Conservation (phyloP, 2,113 vertebrate species). For the Rhizomys pruinosus region DNA sequence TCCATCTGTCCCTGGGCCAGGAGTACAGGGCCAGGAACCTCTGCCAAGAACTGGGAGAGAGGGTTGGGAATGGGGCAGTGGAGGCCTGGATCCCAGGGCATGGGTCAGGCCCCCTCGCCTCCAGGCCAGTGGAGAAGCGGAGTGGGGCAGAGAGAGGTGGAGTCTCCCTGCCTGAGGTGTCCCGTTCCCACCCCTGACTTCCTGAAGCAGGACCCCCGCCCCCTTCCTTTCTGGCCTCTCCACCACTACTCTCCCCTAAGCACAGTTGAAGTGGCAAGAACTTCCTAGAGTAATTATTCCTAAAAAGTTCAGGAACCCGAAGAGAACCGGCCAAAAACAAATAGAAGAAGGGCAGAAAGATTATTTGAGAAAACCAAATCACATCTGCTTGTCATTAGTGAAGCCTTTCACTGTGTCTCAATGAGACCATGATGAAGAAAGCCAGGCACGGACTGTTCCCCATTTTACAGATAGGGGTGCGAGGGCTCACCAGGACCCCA, state of each 20-base stretch:
- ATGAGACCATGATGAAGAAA: background rate
- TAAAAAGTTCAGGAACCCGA: conserved; percentile 49
- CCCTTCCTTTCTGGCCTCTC: conserved; percentile 27
- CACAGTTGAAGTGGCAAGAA: conserved; percentile 53
- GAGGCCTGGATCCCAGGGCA: conserved; percentile 44
- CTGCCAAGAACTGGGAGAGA: background rate
- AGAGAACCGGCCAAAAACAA: conserved; percentile 31
- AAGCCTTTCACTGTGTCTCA: background rate
- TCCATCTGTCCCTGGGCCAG: conserved; percentile 44
- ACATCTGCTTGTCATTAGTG: conserved; percentile 35
- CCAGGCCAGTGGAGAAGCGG: background rate
- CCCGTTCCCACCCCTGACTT: background rate
- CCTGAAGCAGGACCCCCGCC: background rate
- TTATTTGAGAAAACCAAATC: background rate
- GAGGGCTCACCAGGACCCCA: background rate
- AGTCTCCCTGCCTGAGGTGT: background rate
- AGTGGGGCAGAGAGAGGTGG: background rate
- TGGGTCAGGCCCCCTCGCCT: background rate
- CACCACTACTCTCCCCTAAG: conserved; percentile 13
- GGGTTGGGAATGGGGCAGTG: background rate
- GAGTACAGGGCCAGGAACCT: background rate
- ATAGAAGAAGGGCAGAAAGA: background rate
- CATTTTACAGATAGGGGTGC: background rate
- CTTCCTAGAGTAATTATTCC: conserved; percentile 57
- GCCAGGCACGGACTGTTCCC: background rate